Conservation (phyloP, 2,797 vertebrate genomes). For the Menidia menidia region DNA sequence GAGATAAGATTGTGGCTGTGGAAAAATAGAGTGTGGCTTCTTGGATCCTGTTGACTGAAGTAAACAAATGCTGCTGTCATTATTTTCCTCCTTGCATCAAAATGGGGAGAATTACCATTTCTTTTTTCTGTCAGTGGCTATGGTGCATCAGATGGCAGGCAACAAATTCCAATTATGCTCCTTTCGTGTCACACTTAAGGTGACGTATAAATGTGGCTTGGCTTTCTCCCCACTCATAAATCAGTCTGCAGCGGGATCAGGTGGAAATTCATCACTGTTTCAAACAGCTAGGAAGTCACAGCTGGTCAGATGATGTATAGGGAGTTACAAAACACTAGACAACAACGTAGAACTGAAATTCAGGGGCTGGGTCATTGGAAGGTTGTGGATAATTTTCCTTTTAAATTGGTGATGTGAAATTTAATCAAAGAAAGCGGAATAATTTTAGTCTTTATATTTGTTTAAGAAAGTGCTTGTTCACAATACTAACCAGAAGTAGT, state of each 20-base stretch:
- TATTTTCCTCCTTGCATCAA: conserved; percentile 17
- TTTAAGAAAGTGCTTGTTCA: no score
- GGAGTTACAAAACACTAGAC: conserved; percentile 11
- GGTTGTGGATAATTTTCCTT: no score
- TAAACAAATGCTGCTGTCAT: conserved; percentile 33
- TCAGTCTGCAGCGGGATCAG: conserved; percentile 43
- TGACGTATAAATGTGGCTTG: conserved; percentile 62
- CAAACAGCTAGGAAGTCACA: conserved; percentile 48
- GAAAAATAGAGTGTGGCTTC: conserved; percentile 5
- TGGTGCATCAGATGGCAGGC: conserved; percentile 56
- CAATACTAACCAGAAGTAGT: no score
- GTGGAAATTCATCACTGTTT: conserved; percentile 30
- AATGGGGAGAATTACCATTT: conserved; percentile 34
- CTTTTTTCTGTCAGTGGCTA: conserved; percentile 34
- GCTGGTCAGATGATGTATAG: conserved; percentile 39
- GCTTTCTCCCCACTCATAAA: conserved; percentile 58
- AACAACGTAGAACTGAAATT: conserved; percentile 3
- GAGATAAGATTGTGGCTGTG: no score
- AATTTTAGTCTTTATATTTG: no score
- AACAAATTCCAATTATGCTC: conserved; percentile 71
- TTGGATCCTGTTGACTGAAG: conserved; percentile 5
- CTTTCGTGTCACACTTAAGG: conserved; percentile 59
- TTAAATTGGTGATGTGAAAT: no score
- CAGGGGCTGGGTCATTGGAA: not conserved
- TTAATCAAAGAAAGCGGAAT: no score